A percentile compares a stretch with the other conserved stretches of the same genome.
These are phyloP conservation scores for Xestia c-nigrum DNA, from an alignment of 2,888 invertebrate genomes.

Conservation along the genomic window DNA sequence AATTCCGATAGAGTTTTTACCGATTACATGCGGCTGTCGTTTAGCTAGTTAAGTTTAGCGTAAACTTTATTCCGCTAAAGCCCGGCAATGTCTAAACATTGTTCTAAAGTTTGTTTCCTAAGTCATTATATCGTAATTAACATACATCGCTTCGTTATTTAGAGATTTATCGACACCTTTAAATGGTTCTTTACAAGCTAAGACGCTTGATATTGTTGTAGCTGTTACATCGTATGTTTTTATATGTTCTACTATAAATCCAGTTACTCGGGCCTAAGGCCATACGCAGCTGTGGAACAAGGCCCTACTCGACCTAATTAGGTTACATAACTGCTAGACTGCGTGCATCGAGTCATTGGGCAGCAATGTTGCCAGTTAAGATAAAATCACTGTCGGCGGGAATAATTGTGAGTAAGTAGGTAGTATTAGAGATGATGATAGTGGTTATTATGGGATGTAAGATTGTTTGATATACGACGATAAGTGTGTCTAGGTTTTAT, in stretches of 20 bases:
- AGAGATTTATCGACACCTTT: not conserved
- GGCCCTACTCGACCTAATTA: not conserved
- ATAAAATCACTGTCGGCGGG: slow-evolving; percentile 18
- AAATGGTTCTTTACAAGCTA: not conserved
- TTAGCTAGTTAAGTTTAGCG: no score
- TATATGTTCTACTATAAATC: not conserved
- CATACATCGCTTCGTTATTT: no score
- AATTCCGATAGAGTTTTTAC: no score
- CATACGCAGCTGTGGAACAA: not conserved
- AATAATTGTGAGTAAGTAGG: slow-evolving; percentile 13
- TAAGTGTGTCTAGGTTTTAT: not conserved
- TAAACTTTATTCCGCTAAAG: no score
- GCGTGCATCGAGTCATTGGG: slow-evolving; percentile 12
- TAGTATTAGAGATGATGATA: not conserved
- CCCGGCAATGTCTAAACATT: no score
- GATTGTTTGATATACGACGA: not conserved
- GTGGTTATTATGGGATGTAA: not conserved
- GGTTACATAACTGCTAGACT: slow-evolving; percentile 5
- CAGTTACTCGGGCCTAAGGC: slow-evolving; percentile 4
- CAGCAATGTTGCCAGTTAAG: slow-evolving; percentile 18
- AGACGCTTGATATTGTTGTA: not conserved
- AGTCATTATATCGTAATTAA: no score
- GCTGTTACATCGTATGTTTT: no score
- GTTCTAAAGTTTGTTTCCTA: no score
- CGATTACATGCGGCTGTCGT: no score